These are phyloP conservation scores for Trichonephila inaurata DNA, from an alignment of 1,140 invertebrate genomes.

Conservation along the genomic window DNA sequence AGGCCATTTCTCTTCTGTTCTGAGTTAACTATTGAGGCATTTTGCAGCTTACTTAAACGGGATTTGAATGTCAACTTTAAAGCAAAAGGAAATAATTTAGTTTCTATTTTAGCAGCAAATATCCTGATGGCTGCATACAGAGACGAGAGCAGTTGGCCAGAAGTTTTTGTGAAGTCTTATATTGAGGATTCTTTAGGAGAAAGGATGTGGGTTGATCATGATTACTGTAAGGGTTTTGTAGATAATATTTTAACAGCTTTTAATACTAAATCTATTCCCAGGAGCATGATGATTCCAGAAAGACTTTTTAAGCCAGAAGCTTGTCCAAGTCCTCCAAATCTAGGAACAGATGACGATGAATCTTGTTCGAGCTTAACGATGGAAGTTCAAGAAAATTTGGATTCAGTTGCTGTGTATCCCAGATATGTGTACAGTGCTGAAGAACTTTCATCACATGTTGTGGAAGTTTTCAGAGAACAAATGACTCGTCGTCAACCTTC, in stretches of 20 bases:
- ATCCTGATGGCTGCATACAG: conserved; percentile 90
- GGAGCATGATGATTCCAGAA: conserved; percentile 81
- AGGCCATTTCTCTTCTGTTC: conserved; percentile 85
- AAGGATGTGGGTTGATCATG: conserved; percentile 94
- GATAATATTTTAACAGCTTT: conserved; percentile 96
- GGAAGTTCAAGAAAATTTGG: conserved; percentile 71
- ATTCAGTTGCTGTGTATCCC: conserved; percentile 77
- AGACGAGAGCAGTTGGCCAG: conserved; percentile 84
- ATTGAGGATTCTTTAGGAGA: conserved; percentile 97
- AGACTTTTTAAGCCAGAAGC: conserved; percentile 80
- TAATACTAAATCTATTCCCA: conserved; percentile 88
- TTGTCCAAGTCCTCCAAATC: conserved; percentile 78
- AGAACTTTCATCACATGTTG: conserved; percentile 89
- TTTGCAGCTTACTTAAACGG: conserved; percentile 90
- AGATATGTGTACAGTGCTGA: conserved; percentile 83
- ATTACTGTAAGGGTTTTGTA: conserved; percentile 94
- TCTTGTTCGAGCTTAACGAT: conserved; percentile 73
- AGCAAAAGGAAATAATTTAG: conserved; percentile 86
- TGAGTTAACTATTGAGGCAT: conserved; percentile 89
- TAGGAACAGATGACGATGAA: conserved; percentile 78
- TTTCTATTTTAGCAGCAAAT: conserved; percentile 93
- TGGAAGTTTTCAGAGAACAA: conserved; percentile 94
- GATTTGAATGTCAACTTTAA: conserved; percentile 89
- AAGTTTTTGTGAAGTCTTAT: conserved; percentile 85
- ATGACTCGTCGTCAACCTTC: conserved; percentile 91